Conservation (phyloP, 1,140 invertebrate species). For the Aphelenchoides besseyi region DNA sequence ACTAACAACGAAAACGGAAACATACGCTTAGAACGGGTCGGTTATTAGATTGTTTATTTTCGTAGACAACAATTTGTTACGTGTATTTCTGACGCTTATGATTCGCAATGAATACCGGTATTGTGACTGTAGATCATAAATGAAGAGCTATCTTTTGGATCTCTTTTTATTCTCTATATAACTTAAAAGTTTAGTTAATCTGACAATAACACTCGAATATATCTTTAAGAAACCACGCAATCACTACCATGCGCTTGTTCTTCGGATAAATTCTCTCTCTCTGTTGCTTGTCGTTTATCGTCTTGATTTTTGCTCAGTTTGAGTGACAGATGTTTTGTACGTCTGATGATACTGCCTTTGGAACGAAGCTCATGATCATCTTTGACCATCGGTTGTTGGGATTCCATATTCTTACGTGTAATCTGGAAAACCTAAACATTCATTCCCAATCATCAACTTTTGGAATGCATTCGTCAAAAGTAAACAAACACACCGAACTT, state of each 20-base stretch:
- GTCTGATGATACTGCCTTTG: constrained; percentile 40
- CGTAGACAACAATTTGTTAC: no score
- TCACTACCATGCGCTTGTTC: background rate
- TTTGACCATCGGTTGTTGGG: constrained; percentile 27
- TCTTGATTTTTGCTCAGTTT: constrained; percentile 34
- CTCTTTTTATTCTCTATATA: no score
- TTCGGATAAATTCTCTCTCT: background rate
- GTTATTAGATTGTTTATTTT: background rate
- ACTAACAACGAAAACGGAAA: background rate
- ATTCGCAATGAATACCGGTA: no score
- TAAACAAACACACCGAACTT: constrained; percentile 28
- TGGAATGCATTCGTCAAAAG: background rate
- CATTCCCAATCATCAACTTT: constrained; percentile 20
- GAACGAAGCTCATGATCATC: constrained; percentile 34
- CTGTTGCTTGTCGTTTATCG: constrained; percentile 12
- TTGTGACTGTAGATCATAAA: no score
- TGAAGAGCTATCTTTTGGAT: no score
- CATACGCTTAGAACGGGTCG: background rate
- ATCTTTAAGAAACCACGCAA: constrained; percentile 9
- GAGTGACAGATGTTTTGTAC: constrained; percentile 50
- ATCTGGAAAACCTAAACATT: constrained; percentile 31
- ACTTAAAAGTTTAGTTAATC: background rate
- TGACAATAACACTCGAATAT: background rate
- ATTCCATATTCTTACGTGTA: constrained; percentile 31
- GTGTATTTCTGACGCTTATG: no score